These are phyloP conservation scores for Procavia capensis DNA, from an alignment of 2,113 vertebrate species.

Conservation along the genomic window DNA sequence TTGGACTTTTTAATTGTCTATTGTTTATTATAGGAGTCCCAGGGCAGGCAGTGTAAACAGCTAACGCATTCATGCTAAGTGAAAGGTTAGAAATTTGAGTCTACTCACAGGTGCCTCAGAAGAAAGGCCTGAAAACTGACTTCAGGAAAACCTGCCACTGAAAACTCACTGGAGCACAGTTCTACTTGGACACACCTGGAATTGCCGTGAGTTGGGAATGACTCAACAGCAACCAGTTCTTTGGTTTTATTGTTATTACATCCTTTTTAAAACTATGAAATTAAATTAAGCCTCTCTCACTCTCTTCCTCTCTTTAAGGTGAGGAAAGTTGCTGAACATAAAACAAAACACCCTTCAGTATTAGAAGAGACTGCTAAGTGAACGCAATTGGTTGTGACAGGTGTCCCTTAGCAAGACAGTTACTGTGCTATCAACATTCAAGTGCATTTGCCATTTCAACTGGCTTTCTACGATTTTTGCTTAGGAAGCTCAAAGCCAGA, in stretches of 20 bases:
- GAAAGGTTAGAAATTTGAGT: too few species aligned
- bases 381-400: conserved; percentile 73
- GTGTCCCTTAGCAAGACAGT: conserved; percentile 72
- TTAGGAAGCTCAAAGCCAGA: conserved; percentile 51
- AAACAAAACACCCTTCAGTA: not conserved
- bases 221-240: too few species aligned
- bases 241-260: not conserved
- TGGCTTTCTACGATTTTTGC: conserved; percentile 49
- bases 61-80: too few species aligned
- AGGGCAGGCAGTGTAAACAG: too few species aligned
- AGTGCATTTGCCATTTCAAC: conserved; percentile 35
- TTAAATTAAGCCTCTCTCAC: not conserved
- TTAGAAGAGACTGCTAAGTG: not conserved
- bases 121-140: too few species aligned
- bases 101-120: too few species aligned
- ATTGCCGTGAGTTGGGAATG: too few species aligned
- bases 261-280: conserved; percentile 30
- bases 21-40: too few species aligned
- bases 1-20: too few species aligned
- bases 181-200: not conserved
- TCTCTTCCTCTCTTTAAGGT: not conserved
- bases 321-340: not conserved
- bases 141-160: too few species aligned
- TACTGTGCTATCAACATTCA: conserved; percentile 63
- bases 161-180: not conserved